Conservation (phyloP, 2,888 invertebrate species). For the Shargacucullia verbasci region DNA sequence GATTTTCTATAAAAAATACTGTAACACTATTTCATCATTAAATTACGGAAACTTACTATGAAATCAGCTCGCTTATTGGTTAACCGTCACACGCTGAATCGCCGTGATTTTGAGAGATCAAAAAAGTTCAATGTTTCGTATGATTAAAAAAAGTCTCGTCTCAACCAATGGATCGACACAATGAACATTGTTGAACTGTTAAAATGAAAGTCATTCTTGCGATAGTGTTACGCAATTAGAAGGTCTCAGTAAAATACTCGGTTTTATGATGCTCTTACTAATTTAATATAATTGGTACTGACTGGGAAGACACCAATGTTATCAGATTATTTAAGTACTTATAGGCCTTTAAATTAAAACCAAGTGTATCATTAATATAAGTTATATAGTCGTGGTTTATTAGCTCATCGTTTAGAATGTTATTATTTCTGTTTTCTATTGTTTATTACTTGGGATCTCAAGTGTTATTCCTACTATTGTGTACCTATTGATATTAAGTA, state of each 20-base stretch:
- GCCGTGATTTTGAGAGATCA: too few species aligned
- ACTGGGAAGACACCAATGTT: conserved; percentile 53
- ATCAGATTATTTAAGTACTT: conserved; percentile 40
- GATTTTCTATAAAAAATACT: too few species aligned
- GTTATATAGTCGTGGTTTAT: conserved; percentile 36
- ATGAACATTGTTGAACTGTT: too few species aligned
- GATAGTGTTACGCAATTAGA: too few species aligned
- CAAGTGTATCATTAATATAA: conserved; percentile 44
- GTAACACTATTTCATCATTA: too few species aligned
- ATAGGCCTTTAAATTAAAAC: conserved; percentile 45
- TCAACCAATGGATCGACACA: too few species aligned
- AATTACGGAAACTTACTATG: too few species aligned
- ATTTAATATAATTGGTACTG: conserved; percentile 39
- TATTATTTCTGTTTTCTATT: conserved; percentile 42
- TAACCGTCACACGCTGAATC: too few species aligned
- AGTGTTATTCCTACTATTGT: conserved; percentile 56
- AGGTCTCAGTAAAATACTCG: conserved; percentile 28
- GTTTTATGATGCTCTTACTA: conserved; percentile 27
- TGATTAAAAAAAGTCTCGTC: too few species aligned
- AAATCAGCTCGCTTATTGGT: too few species aligned
- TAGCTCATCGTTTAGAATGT: conserved; percentile 38
- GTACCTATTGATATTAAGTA: conserved; percentile 54
- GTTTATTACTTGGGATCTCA: conserved; percentile 53
- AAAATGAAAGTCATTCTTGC: too few species aligned
- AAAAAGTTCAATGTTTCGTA: too few species aligned